Percentiles rank a stretch among this genome's conserved stretches.
These are phyloP conservation scores for Clepsis dumicolana DNA, from an alignment of 2,888 invertebrate species.

Conservation along the genomic window DNA sequence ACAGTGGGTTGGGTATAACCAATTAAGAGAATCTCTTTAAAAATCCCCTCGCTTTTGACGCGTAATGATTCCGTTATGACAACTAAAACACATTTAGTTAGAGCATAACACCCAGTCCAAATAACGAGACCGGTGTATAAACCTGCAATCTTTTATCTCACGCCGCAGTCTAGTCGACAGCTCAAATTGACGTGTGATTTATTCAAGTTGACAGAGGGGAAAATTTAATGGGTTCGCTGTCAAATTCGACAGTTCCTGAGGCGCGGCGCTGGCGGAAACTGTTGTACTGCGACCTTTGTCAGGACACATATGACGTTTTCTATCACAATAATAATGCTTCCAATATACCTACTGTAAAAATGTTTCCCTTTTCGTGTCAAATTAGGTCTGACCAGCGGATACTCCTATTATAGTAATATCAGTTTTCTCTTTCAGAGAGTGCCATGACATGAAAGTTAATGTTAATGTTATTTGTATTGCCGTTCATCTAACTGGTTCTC, in stretches of 20 bases:
- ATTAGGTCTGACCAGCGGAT: slow-evolving; percentile 62
- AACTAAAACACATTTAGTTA: background rate
- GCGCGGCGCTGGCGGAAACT: slow-evolving; percentile 61
- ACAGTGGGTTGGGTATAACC: no score
- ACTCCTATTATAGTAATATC: slow-evolving; percentile 46
- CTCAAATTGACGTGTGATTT: slow-evolving; percentile 66
- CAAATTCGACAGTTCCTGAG: slow-evolving; percentile 76
- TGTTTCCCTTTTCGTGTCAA: slow-evolving; percentile 52
- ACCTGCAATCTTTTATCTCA: slow-evolving; percentile 28
- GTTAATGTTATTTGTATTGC: slow-evolving; percentile 18
- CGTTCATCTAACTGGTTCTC: background rate
- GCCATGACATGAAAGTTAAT: slow-evolving; percentile 6
- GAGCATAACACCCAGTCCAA: background rate
- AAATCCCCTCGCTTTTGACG: background rate
- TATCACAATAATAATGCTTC: slow-evolving; percentile 69
- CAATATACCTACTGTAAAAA: slow-evolving; percentile 48
- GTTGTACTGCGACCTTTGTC: slow-evolving; percentile 77
- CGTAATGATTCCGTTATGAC: background rate
- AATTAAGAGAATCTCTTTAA: no score
- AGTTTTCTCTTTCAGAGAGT: slow-evolving; percentile 23
- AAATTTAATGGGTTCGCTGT: slow-evolving; percentile 65
- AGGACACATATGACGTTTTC: slow-evolving; percentile 69
- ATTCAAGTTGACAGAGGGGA: slow-evolving; percentile 59
- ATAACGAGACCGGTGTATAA: slow-evolving; percentile 5
- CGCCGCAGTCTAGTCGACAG: slow-evolving; percentile 46